These are phyloP conservation scores for Sebastes glaucus DNA, from an alignment of 2,797 vertebrate genomes.

Conservation along the genomic window DNA sequence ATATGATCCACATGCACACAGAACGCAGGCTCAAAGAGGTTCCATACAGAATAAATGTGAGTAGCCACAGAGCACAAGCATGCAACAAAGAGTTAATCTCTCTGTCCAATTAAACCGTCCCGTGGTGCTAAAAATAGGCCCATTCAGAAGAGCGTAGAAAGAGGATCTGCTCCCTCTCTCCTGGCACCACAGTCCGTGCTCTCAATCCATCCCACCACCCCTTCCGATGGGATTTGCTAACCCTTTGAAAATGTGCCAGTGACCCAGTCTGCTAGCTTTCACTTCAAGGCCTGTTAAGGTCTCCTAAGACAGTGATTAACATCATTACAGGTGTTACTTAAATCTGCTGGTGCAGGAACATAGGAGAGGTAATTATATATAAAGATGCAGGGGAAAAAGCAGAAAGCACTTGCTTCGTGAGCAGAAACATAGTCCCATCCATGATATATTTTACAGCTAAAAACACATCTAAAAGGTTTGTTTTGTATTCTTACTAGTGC, in stretches of 20 bases:
- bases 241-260: slow-evolving; percentile 51
- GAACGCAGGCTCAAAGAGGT: neutral
- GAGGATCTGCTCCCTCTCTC: slow-evolving; percentile 53
- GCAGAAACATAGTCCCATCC: neutral
- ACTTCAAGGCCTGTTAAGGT: slow-evolving; percentile 39
- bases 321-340: slow-evolving; percentile 52
- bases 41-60: neutral
- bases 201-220: slow-evolving; percentile 45
- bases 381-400: neutral
- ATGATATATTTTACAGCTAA: neutral
- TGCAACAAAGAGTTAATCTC: slow-evolving; percentile 41
- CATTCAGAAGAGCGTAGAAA: slow-evolving; percentile 52
- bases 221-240: slow-evolving; percentile 56
- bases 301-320: slow-evolving; percentile 60
- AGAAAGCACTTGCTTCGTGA: neutral
- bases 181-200: slow-evolving; percentile 46
- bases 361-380: neutral
- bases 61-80: slow-evolving; percentile 11
- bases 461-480: neutral
- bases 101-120: slow-evolving; percentile 41
- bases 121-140: slow-evolving; percentile 57
- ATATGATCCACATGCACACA: neutral
- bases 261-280: slow-evolving; percentile 52
- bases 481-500: neutral
- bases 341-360: slow-evolving; percentile 20